Percentiles rank a stretch among this genome's conserved stretches.
Conservation (phyloP, 1,140 invertebrate species). For the Grapholita molesta region DNA sequence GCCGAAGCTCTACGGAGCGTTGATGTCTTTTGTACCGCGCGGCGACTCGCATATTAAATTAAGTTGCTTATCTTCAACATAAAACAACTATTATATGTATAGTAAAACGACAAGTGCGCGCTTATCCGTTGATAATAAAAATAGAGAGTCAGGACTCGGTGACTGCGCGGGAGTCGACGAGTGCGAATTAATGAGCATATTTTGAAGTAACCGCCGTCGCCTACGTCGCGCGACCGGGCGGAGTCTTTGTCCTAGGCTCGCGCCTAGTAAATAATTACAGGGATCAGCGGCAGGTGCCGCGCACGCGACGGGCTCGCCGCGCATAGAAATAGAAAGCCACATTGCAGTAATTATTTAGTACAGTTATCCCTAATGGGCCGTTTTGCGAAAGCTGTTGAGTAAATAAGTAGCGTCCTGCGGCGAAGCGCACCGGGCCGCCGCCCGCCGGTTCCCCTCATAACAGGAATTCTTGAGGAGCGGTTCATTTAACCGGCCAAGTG, state of each 20-base stretch:
- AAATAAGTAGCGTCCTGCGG: conserved; percentile 67
- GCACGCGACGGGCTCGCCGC: conserved; percentile 44
- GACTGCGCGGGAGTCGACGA: conserved; percentile 35
- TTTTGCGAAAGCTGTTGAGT: conserved; percentile 74
- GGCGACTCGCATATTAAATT: conserved; percentile 5
- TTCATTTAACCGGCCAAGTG: conserved; percentile 12
- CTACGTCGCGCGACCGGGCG: conserved; percentile 58
- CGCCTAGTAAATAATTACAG: conserved; percentile 77
- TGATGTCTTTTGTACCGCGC: conserved; percentile 44
- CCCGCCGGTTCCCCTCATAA: conserved; percentile 27
- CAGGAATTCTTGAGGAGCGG: conserved; percentile 34
- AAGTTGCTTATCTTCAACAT: neutral
- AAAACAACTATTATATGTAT: neutral
- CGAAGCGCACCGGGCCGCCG: conserved; percentile 47
- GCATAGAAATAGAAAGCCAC: conserved; percentile 77
- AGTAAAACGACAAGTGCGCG: neutral
- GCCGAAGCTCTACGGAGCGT: conserved; percentile 25
- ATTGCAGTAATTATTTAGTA: conserved; percentile 78
- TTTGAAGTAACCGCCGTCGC: conserved; percentile 61
- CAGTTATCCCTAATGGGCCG: conserved; percentile 74
- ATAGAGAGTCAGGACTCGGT: neutral
- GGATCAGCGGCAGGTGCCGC: conserved; percentile 72
- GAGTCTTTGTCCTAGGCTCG: conserved; percentile 74
- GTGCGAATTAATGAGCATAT: conserved; percentile 62
- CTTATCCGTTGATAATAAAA: conserved; percentile 12